These are phyloP conservation scores for Drosophila triauraria DNA, from an alignment of 1,140 invertebrate species.

Conservation along the genomic window DNA sequence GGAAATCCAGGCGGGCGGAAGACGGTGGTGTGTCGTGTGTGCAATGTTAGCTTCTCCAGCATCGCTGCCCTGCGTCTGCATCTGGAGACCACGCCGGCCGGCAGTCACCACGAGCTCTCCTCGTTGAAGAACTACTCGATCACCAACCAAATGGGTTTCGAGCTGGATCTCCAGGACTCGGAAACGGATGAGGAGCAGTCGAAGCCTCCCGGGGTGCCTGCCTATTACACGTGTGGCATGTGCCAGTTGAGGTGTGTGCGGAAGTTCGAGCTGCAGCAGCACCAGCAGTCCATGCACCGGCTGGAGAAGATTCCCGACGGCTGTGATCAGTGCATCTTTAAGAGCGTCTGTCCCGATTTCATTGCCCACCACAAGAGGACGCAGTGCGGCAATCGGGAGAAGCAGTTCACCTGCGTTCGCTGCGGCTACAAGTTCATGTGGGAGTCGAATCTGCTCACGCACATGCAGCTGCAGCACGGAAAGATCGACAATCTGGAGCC, in stretches of 20 bases:
- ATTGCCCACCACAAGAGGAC: conserved; percentile 64
- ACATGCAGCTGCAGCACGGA: conserved; percentile 84
- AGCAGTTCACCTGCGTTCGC: conserved; percentile 83
- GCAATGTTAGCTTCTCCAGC: conserved; percentile 47
- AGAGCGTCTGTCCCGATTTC: conserved; percentile 66
- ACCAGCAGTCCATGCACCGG: conserved; percentile 76
- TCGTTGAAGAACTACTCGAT: conserved; percentile 75
- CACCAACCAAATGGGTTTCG: conserved; percentile 74
- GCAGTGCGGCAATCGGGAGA: conserved; percentile 69
- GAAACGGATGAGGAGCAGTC: conserved; percentile 69
- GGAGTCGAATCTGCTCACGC: conserved; percentile 86
- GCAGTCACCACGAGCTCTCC: conserved; percentile 41
- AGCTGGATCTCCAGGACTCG: conserved; percentile 74
- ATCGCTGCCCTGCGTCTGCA: conserved; percentile 62
- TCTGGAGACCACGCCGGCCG: conserved; percentile 34
- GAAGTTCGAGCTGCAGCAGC: conserved; percentile 72
- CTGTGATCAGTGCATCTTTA: conserved; percentile 70
- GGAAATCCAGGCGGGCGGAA: conserved; percentile 66
- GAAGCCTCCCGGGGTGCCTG: conserved; percentile 34
- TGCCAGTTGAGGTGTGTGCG: conserved; percentile 85
- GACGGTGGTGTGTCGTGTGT: conserved; percentile 66
- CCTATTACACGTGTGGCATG: conserved; percentile 85
- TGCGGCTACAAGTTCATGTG: conserved; percentile 86
- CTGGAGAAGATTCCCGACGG: conserved; percentile 65
- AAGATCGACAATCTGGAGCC: conserved; percentile 40